Conservation (phyloP, 2,797 vertebrate species). For the Mus caroli region DNA sequence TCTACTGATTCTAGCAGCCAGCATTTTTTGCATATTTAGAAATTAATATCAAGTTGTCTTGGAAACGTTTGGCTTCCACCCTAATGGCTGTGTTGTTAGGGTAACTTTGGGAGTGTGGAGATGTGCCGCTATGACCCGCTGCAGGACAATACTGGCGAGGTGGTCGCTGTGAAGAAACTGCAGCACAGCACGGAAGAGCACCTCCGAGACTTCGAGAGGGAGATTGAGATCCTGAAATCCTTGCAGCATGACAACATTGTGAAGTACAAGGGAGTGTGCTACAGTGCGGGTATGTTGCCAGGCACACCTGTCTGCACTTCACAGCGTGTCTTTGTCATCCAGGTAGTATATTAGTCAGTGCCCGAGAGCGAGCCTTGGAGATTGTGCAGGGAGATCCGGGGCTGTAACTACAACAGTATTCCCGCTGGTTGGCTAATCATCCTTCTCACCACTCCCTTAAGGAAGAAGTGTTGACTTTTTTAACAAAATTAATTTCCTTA, state of each 20-base stretch:
- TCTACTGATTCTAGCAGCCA: conserved; percentile 38
- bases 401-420: neutral
- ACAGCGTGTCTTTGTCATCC: conserved; percentile 15
- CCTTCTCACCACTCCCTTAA: conserved; percentile 27
- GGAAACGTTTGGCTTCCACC: conserved; percentile 43
- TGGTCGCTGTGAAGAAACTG: conserved; percentile 98
- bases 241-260: conserved; percentile 99
- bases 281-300: conserved; percentile 92
- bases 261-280: conserved; percentile 98
- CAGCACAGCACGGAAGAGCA: conserved; percentile 98
- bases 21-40: conserved; percentile 27
- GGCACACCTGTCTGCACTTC: conserved; percentile 41
- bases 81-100: conserved; percentile 87
- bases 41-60: conserved; percentile 42
- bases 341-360: neutral
- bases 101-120: conserved; percentile 99
- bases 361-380: neutral
- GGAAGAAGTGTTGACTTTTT: conserved; percentile 40
- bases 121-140: conserved; percentile 98
- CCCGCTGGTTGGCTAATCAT: conserved; percentile 12
- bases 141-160: conserved; percentile 98
- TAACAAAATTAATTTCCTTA: conserved; percentile 38
- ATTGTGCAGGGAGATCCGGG: neutral
- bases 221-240: conserved; percentile 98
- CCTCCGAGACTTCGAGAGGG: conserved; percentile 97